Conservation (phyloP, 2,797 vertebrate species). For the Galago senegalensis region DNA sequence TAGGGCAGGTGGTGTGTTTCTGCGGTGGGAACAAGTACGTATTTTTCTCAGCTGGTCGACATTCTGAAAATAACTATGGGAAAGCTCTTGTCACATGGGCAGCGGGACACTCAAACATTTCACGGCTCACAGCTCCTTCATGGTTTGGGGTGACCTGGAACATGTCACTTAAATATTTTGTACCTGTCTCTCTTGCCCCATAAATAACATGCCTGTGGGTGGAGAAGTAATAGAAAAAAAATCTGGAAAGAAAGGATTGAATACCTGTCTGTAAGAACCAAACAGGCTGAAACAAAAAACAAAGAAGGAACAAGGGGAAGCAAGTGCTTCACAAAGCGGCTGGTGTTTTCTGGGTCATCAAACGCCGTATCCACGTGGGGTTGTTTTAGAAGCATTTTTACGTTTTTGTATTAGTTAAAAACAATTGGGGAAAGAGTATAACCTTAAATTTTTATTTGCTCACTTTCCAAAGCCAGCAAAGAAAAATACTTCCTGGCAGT, state of each 20-base stretch:
- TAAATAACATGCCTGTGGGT: neutral
- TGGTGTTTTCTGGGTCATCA: neutral
- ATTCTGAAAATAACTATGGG: neutral
- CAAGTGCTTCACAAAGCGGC: neutral
- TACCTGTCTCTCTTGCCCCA: neutral
- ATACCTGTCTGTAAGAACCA: neutral
- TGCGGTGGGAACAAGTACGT: neutral
- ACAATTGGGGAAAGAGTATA: neutral
- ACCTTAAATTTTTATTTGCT: slow-evolving; percentile 33
- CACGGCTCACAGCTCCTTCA: rapidly evolving
- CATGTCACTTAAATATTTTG: neutral
- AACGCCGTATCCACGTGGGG: neutral
- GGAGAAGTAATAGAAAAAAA: neutral
- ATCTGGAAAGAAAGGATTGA: neutral
- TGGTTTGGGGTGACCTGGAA: too few species aligned
- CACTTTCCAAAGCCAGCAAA: slow-evolving; percentile 23
- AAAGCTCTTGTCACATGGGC: neutral
- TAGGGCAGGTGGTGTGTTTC: neutral
- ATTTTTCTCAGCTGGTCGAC: neutral
- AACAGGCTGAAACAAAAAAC: neutral
- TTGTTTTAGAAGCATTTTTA: neutral
- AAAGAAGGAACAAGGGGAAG: neutral
- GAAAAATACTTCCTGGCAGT: slow-evolving; percentile 19
- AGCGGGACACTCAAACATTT: rapidly evolving
- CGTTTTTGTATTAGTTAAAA: slow-evolving; percentile 5